A percentile compares a stretch with the other conserved stretches of the same genome.
Conservation (phyloP, 2,797 vertebrate genomes). For the Trachops cirrhosus region DNA sequence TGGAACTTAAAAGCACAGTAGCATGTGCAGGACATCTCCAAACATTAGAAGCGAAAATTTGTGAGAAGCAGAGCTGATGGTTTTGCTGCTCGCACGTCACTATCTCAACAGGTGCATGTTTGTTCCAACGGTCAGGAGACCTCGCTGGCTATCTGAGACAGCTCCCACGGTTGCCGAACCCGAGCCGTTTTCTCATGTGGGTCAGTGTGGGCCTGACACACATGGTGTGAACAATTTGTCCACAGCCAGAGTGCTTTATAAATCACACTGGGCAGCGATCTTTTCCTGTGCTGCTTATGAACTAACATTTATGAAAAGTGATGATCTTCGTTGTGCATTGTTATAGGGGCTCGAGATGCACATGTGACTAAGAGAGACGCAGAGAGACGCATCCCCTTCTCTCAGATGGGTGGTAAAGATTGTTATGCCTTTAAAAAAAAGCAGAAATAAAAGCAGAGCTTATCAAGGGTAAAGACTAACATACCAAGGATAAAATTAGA, state of each 20-base stretch:
- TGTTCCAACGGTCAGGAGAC: rapidly evolving
- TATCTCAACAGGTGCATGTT: not conserved
- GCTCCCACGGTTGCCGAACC: not conserved
- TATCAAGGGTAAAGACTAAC: not conserved
- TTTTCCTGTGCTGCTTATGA: not conserved
- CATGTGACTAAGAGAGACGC: not conserved
- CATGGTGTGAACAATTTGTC: rapidly evolving
- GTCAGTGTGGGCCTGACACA: too few species aligned
- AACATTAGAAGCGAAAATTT: not conserved
- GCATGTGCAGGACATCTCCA: rapidly evolving
- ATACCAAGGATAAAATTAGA: not conserved
- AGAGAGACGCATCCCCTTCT: not conserved
- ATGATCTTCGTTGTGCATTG: not conserved
- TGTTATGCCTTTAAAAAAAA: not conserved
- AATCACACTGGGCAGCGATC: rapidly evolving
- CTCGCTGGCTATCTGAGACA: not conserved
- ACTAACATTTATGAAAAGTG: not conserved
- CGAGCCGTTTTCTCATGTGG: too few species aligned
- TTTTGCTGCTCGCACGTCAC: not conserved
- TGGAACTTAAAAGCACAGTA: not conserved
- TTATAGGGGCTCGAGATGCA: not conserved
- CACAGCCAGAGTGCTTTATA: rapidly evolving
- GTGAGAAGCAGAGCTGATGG: rapidly evolving
- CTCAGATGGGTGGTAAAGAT: rapidly evolving
- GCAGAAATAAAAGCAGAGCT: not conserved